Evolutionary conservation across 2,888 invertebrate genomes (phyloP), one percentile per base, ranked within the genome.

Genomic region (Netelia melanura): DNA sequence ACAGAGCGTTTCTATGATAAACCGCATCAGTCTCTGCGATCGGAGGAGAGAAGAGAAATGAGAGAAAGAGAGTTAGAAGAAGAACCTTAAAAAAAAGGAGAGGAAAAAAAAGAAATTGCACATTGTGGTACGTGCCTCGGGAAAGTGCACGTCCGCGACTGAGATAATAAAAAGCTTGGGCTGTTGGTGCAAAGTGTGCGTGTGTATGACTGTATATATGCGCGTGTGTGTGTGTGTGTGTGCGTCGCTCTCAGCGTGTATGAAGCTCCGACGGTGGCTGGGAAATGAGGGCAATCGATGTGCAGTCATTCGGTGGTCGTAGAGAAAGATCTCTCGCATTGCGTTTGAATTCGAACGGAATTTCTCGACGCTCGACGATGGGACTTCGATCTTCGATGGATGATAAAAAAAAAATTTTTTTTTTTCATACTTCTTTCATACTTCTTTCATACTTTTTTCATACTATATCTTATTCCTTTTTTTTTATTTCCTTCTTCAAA

Each of bases 221-320:
- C 23, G n/a, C 10, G 75, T n/a, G 3, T 54, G 17, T 54, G 54
- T 54, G 14, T 54, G 54, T 54, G 2, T 54, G 17, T 58, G 21
- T 65, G 65, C 43, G 21, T 43, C n/a, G 23, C 17, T 68, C 67
- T 44, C 23, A 17, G 38, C 11, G 58, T 38, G 68, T 14, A 52
- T 61, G 52, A n/a, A 48, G 65, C n/a, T 48, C 43, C 61, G 14
- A 65, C 38, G 54, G 8, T n/a, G 30, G 52, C 11, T 65, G 70
- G 62, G 72, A 80, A 83, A 83, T 75, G 75, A 83, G 83, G 80
- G 83, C 80, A 83, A 83, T 83, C 80, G 83, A 83, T 75, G 83
- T 76, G 80, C 83, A 70, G 79, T 75, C 75, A 58, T 65, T 79
- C 72, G 52, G 58, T 48, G 58, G 17, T 58, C 21, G 23, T 14